A percentile compares a stretch with the other conserved stretches of the same genome.
phyloP scores from a whole-genome alignment of 2,797 vertebrate species.

The Tarsius wallacei region DNA sequence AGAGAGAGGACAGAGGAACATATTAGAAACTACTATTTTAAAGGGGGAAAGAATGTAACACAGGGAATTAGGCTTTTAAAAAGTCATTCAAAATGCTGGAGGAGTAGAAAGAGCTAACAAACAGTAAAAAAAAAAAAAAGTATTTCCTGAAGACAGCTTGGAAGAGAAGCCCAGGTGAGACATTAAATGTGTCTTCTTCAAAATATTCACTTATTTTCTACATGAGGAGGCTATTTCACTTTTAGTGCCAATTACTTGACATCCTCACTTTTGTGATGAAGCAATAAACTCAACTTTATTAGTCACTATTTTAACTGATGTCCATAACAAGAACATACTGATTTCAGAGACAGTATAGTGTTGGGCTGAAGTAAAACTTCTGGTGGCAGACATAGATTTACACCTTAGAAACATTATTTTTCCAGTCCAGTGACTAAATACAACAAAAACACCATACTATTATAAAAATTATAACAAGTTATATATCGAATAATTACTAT shows the following conservation, averaged over 20 bases:
- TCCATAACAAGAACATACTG: background rate
- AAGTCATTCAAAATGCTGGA: background rate
- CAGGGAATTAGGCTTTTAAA: background rate
- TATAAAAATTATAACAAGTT: background rate
- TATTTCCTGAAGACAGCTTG: background rate
- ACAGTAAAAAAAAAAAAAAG: background rate
- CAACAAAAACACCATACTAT: background rate
- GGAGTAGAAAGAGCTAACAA: background rate
- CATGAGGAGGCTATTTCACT: background rate
- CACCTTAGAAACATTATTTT: background rate
- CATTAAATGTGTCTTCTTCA: background rate
- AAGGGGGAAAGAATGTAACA: background rate
- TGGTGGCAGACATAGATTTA: background rate
- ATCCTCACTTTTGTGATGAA: background rate
- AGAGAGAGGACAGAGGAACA: background rate
- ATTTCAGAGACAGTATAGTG: background rate
- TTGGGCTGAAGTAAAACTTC: background rate
- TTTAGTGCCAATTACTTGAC: background rate
- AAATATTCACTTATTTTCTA: background rate
- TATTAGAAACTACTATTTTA: background rate
- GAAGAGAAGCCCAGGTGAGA: background rate
- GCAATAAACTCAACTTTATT: slow-evolving; percentile 35
- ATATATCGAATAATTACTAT: background rate
- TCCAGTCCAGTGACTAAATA: background rate
- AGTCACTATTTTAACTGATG: background rate